A percentile compares a stretch with the other conserved stretches of the same genome.
Conservation (phyloP, 2,113 vertebrate genomes). For the Garra rufa region DNA sequence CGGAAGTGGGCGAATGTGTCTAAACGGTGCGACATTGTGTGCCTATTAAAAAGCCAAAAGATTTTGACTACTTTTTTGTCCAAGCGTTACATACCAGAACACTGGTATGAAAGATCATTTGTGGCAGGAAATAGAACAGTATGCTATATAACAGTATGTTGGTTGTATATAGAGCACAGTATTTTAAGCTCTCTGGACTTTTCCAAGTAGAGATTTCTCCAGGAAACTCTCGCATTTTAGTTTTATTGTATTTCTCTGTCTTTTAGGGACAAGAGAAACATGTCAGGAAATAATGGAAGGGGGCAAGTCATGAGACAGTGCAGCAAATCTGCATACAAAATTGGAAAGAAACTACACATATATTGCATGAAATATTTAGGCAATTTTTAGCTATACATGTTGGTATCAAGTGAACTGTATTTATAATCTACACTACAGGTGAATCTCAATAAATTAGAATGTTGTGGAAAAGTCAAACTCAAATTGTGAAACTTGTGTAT, state of each 20-base stretch:
- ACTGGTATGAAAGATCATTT: neutral
- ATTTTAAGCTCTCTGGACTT: slow-evolving; percentile 7
- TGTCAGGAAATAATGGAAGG: neutral
- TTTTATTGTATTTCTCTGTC: neutral
- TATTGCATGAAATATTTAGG: neutral
- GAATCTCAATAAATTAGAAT: too few relatives aligned
- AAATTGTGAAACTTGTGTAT: too few relatives aligned
- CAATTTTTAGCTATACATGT: neutral
- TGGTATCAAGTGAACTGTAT: neutral
- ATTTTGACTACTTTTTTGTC: slow-evolving; percentile 2
- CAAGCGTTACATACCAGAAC: neutral
- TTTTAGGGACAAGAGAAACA: neutral
- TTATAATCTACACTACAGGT: neutral
- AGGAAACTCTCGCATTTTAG: neutral
- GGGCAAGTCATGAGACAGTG: neutral
- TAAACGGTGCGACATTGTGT: neutral
- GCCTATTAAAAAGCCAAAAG: slow-evolving; percentile 15
- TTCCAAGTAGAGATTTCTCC: neutral
- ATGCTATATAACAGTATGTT: slow-evolving; percentile 2
- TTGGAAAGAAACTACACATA: neutral
- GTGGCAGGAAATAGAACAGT: slow-evolving; percentile 26
- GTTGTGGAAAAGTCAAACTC: too few relatives aligned
- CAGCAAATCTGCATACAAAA: neutral
- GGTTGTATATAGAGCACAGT: neutral
- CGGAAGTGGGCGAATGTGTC: slow-evolving; percentile 26